These are phyloP conservation scores for Helicoverpa assulta DNA, from an alignment of 2,888 invertebrate species.

Conservation along the genomic window DNA sequence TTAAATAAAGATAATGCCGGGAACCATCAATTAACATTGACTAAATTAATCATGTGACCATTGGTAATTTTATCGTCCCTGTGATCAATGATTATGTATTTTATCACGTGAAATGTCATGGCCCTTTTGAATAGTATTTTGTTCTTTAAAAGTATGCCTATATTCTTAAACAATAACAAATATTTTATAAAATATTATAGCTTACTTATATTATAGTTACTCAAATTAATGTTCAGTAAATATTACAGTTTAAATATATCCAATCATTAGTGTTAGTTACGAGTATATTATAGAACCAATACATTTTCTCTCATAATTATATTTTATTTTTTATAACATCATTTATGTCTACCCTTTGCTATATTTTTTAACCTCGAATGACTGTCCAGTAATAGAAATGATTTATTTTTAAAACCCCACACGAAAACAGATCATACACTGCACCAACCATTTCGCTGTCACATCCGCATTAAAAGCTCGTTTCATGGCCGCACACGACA, in stretches of 20 bases:
- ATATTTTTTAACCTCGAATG: neutral
- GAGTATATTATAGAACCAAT: too few relatives aligned
- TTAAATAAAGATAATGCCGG: conserved; percentile 31
- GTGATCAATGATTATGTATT: conserved; percentile 45
- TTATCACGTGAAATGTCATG: conserved; percentile 64
- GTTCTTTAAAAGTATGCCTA: neutral
- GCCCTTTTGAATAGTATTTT: conserved; percentile 13
- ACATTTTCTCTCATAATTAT: too few relatives aligned
- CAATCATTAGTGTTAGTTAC: too few relatives aligned
- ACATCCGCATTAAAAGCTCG: conserved; percentile 54
- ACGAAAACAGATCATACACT: conserved; percentile 30
- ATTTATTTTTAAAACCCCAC: conserved; percentile 7
- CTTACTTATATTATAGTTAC: too few relatives aligned
- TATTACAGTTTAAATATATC: too few relatives aligned
- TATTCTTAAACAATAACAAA: neutral
- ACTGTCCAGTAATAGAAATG: neutral
- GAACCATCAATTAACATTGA: conserved; percentile 55
- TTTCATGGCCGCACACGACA: conserved; percentile 70
- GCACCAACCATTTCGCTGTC: conserved; percentile 32
- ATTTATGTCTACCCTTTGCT: neutral
- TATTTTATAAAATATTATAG: too few relatives aligned
- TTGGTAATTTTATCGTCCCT: conserved; percentile 47
- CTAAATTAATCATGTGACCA: conserved; percentile 40
- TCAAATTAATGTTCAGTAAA: too few relatives aligned
- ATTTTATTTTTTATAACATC: too few relatives aligned